A percentile compares a stretch with the other conserved stretches of the same genome.
Evolutionary conservation across 2,113 vertebrate genomes (phyloP).

Genomic region (Brachypodius melanocephalos): DNA sequence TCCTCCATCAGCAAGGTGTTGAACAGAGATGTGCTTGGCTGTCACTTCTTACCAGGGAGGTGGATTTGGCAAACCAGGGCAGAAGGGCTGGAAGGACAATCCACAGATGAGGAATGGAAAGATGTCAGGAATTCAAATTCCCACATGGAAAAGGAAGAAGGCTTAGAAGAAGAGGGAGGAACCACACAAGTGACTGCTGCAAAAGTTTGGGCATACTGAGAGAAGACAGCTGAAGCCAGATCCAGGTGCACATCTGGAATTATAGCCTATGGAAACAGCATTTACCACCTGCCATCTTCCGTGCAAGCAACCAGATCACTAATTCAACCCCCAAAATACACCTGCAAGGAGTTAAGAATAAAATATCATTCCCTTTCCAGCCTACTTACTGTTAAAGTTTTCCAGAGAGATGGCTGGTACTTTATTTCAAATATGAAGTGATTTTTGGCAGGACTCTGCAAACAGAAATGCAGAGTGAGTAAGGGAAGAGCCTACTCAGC

Average conservation of each 20-base stretch:
- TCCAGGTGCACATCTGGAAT: neutral
- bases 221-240: neutral
- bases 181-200: neutral
- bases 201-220: neutral
- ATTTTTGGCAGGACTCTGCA: neutral
- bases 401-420: neutral
- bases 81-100: neutral
- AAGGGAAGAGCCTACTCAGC: neutral
- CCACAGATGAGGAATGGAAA: neutral
- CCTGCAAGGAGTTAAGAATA: neutral
- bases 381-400: neutral
- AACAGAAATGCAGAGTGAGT: neutral
- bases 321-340: neutral
- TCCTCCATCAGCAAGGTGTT: neutral
- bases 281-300: neutral
- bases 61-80: neutral
- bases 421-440: neutral
- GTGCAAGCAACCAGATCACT: neutral
- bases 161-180: neutral
- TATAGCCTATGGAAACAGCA: neutral
- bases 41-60: neutral
- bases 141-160: neutral
- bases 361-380: neutral
- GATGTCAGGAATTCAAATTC: neutral
- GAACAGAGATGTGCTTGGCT: fast-evolving